A percentile compares a stretch with the other conserved stretches of the same genome.
phyloP scores from a whole-genome alignment of 2,797 vertebrate genomes.

The Pygocentrus nattereri region DNA sequence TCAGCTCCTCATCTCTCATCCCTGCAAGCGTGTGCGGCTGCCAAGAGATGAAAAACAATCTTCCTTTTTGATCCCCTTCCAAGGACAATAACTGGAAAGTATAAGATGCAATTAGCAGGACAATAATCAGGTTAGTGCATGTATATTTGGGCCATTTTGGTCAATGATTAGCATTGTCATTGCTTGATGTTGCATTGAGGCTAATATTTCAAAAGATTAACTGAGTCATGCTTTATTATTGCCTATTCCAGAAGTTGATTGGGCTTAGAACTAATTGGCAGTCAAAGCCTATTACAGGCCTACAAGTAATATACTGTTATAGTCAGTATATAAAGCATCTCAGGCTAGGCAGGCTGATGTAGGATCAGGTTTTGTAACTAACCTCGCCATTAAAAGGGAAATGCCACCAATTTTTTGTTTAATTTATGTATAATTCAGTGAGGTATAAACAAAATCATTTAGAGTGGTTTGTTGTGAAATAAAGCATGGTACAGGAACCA shows the following conservation, averaged over 20 bases:
- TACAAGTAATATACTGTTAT: neutral
- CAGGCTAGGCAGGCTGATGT: neutral
- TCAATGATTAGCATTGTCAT: neutral
- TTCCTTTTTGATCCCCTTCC: constrained; percentile 25
- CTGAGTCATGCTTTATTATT: constrained; percentile 24
- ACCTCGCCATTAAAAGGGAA: neutral
- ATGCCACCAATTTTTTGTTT: too few species aligned
- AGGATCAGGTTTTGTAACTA: neutral
- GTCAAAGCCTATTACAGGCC: neutral
- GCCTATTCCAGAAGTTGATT: neutral
- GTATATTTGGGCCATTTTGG: constrained; percentile 18
- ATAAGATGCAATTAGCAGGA: constrained; percentile 27
- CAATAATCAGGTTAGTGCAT: constrained; percentile 16
- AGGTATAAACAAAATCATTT: too few species aligned
- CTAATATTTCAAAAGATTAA: constrained; percentile 18
- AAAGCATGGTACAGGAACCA: too few species aligned
- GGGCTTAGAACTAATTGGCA: neutral
- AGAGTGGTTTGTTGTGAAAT: too few species aligned
- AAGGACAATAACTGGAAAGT: constrained; percentile 28
- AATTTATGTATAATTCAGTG: too few species aligned
- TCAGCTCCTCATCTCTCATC: constrained; percentile 24
- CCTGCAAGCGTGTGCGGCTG: constrained; percentile 11
- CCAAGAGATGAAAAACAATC: constrained; percentile 45
- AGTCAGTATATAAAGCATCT: neutral
- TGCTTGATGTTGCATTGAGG: neutral